Percentiles rank a stretch among this genome's conserved stretches.
phyloP scores from a whole-genome alignment of 2,888 invertebrate species.

The Sminthurides aquaticus region DNA sequence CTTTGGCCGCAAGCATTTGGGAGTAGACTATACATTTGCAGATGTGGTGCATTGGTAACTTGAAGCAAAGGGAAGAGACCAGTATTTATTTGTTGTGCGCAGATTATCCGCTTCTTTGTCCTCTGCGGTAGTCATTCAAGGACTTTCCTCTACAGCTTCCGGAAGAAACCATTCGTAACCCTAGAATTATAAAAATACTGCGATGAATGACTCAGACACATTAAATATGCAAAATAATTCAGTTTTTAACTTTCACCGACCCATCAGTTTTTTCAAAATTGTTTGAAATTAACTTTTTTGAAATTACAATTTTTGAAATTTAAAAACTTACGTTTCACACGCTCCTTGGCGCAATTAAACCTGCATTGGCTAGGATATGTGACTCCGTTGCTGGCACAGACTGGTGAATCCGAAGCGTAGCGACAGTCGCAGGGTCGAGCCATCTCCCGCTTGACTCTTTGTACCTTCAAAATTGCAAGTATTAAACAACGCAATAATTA shows the following conservation, averaged over 20 bases:
- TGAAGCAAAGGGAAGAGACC: too few species aligned
- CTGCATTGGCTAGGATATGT: conserved; percentile 16
- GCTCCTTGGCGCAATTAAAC: conserved; percentile 18
- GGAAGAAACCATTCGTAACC: conserved; percentile 14
- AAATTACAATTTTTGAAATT: too few species aligned
- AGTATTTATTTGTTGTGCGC: too few species aligned
- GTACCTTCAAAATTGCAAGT: neutral
- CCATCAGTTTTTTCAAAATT: too few species aligned
- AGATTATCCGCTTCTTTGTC: neutral
- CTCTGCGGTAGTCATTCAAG: conserved; percentile 9
- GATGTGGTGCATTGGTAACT: too few species aligned
- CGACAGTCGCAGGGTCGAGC: conserved; percentile 14
- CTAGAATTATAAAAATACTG: conserved; percentile 8
- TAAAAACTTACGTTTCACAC: conserved; percentile 14
- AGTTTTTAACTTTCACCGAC: too few species aligned
- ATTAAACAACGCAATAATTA: neutral
- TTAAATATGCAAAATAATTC: too few species aligned
- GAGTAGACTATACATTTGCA: too few species aligned
- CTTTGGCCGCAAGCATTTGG: too few species aligned
- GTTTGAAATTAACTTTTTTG: too few species aligned
- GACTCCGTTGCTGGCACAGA: conserved; percentile 19
- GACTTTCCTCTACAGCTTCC: conserved; percentile 12
- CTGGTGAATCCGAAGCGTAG: conserved; percentile 7
- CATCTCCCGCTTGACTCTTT: neutral
- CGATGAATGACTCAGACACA: too few species aligned